Evolutionary conservation across 1,140 invertebrate species (phyloP), one percentile per base, ranked within the genome.

Genomic region (Platyura marginata): DNA sequence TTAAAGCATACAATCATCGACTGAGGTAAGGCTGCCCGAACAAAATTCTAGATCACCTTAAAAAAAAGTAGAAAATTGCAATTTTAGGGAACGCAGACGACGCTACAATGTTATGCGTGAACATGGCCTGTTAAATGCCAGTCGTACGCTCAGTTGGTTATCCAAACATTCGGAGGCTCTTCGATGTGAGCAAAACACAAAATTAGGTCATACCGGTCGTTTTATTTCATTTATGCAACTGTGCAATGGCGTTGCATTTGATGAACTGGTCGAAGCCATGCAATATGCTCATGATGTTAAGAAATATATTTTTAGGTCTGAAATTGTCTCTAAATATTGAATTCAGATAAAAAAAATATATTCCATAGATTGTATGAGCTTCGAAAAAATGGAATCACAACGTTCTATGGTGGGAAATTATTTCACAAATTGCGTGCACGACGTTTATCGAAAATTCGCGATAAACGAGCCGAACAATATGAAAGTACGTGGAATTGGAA

Each of bases 81-180:
- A 5, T 35, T 21, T 2, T 40, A 71, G 61, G 49, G 85, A 91
- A 56, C 66, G 89, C 25, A 59, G 68, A 40, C 64, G 79, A 43
- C 63, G 81, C 34, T 80, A 79, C 48, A 70, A 62, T 48, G 74
- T 92, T 19, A 75, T 92, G 39, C 66, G 74, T 19, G 61, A 77
- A 36, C 84, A 89, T 65, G 88, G 87, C 0, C 62, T 93, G 0
- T 79, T 92, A 32, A 71, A 81, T 49, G 61, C 75, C 8, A 73
- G 82, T 49, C 51, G 57, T 2, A 79, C 72, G 3, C 57, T 86
- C 35, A 70, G 70, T 13, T 68, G 69, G 50, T 54, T 64, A 2
- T 67, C 65, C 20, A 64, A 61, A 39, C 57, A 60, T 42, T 42
- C 50, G 2, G 49, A 51, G 13, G 55, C 56, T 0, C 49, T 60